phyloP scores from a whole-genome alignment of 1,140 invertebrate species.

The Himalopsyche phryganea region DNA sequence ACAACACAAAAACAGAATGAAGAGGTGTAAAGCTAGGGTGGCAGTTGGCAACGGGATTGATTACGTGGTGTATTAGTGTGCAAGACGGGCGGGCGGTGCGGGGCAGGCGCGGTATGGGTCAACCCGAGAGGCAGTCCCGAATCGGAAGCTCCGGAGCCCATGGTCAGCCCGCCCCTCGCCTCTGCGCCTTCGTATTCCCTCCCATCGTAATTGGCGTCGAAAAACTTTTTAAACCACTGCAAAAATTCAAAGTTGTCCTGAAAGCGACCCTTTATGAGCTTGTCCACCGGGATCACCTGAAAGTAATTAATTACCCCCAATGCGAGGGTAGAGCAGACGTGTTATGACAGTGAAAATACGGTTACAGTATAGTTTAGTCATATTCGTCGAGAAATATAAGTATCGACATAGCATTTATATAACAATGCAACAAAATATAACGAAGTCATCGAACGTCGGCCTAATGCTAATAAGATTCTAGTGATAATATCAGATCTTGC shows the following conservation, averaged over 20 bases:
- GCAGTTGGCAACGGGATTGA: constrained; percentile 34
- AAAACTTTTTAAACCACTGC: constrained; percentile 99
- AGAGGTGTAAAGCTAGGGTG: background rate
- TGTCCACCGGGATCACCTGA: constrained; percentile 97
- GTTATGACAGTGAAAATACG: no score
- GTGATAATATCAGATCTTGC: no score
- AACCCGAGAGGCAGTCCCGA: constrained; percentile 35
- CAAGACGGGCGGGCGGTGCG: constrained; percentile 38
- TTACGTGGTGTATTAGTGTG: constrained; percentile 43
- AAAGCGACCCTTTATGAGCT: constrained; percentile 95
- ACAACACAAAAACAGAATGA: no score
- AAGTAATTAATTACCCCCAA: background rate
- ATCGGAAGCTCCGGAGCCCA: constrained; percentile 46
- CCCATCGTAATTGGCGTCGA: constrained; percentile 98
- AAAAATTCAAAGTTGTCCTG: constrained; percentile 99
- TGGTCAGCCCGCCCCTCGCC: constrained; percentile 60
- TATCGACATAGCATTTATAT: no score
- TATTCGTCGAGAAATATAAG: no score
- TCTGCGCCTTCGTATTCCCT: constrained; percentile 89
- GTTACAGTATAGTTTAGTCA: no score
- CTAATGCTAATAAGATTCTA: no score
- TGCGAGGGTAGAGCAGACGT: background rate
- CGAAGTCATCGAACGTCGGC: no score
- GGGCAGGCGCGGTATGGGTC: constrained; percentile 32
- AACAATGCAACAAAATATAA: no score